Conservation (phyloP, 2,888 invertebrate genomes). For the Andrena camellia region DNA sequence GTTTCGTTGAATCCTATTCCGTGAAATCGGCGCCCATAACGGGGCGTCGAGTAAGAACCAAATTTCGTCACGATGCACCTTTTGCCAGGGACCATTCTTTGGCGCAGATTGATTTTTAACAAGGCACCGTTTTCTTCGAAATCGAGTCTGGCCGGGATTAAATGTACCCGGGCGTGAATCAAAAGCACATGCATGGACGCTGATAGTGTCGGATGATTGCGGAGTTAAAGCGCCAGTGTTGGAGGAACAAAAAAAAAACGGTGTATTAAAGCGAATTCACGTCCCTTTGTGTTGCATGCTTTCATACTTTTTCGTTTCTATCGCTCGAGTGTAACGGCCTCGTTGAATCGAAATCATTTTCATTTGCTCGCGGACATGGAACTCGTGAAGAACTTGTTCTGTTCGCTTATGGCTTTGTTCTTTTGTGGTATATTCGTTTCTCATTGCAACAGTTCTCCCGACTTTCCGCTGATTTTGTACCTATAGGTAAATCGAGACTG, state of each 20-base stretch:
- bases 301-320: slow-evolving; percentile 1
- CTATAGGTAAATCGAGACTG: no score
- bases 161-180: not conserved
- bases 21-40: slow-evolving; percentile 27
- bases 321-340: not conserved
- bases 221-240: slow-evolving; percentile 5
- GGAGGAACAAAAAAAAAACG: not conserved
- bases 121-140: not conserved
- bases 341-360: slow-evolving; percentile 13
- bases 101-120: slow-evolving; percentile 29
- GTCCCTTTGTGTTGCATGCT: slow-evolving; percentile 1
- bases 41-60: not conserved
- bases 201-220: slow-evolving; percentile 17
- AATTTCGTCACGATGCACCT: slow-evolving; percentile 16
- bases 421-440: not conserved
- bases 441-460: no score
- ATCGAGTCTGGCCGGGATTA: slow-evolving; percentile 2
- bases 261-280: slow-evolving; percentile 10
- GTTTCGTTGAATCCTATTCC: slow-evolving; percentile 20
- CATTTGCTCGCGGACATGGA: not conserved
- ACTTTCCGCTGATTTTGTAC: no score
- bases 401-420: not conserved
- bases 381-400: not conserved
- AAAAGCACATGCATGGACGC: slow-evolving; percentile 1
- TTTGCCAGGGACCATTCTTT: not conserved